Base-by-base conservation (phyloP, 1,140 invertebrate genomes). In the Triops longicaudatus region DNA sequence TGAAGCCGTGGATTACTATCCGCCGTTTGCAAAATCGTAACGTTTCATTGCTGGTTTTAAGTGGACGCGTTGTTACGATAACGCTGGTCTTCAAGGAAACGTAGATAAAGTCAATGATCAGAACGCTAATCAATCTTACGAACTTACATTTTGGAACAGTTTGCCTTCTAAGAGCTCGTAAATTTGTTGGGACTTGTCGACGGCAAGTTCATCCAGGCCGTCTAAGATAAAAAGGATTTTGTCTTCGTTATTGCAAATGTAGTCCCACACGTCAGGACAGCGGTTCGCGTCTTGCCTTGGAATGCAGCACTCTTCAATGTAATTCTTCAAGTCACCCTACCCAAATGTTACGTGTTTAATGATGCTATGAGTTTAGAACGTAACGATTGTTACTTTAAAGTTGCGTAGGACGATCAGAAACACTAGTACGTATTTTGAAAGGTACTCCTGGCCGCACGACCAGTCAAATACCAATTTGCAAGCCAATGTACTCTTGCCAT, bases 381-480 rank as follows among this genome's bases (percentile, higher is more conserved):
- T 77, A 37, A 37, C 7, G 7, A 7, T 37, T 37, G 7, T 37
- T 81, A 80, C 75, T 63, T 79, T 80, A 76, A 81, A 81, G 50
- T 81, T 80, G 28, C 81, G 37, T 12, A 81, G 78, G 27, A 78
- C 77, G 50, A 81, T 81, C 41, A 81, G 78, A 28, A 81, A 79
- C 14, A 80, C 79, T 26, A 81, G 78, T 72, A 78, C 74, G 63
- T 80, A 80, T 27, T 80, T 73, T 71, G 77, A 73, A 7, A 77
- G 76, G 22, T 78, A 77, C 10, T 41, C 22, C 72, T 78, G 74
- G 71, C 78, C 77, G 14, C 72, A 63, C 6, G 81, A 80, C 81
- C 81, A 81, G 74, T 81, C 80, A 71, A 78, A 80, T 37, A 79
- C 78, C 50, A 81, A 42, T n/a, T 79, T 80, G 63, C 81, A 78